Base-by-base conservation (phyloP, 2,888 invertebrate species). In the Tinea pellionella region DNA sequence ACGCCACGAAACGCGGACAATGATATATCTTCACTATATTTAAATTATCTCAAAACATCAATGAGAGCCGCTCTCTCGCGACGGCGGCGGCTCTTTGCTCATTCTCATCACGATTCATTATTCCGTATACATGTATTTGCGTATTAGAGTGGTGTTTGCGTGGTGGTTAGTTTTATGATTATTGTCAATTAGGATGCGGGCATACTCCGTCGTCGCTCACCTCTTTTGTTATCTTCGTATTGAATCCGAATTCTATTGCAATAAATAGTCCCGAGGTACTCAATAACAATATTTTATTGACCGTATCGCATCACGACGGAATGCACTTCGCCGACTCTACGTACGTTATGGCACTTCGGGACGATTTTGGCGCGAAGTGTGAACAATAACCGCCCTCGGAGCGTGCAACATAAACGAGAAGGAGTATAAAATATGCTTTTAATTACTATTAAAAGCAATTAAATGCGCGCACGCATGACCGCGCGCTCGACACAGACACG, bases 391-490 rank as follows among this genome's bases (percentile, higher is more conserved):
- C 53, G 16, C 18, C 18, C 53, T 53, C 12, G 24, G 24, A 24
- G 53, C 53, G 53, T 53, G 57, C 57, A 19, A 16, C 29, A 57
- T 57, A 24, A 16, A 15, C 57, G 29, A 11, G n/a, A 57, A n/a
- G n/a, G 32, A 55, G 18, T 32, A 57, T 57, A 57, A 57, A 57
- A 32, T 57, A 41, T 47, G 47, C 61, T 63, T 59, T 62, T 62
- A 62, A 62, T 62, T 62, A 62, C 60, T 60, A 60, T 59, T 62
- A 62, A 62, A 60, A 59, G 62, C 59, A 62, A 62, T 62, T 62
- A 61, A 61, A 43, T 47, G 62, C 58, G 53, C 62, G 60, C 58
- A 43, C 60, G 60, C 60, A 24, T 41, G 13, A 24, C 16, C 24
- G 60, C 29, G 32, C 13, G 53, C 30, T 6, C n/a, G 13, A 30